Evolutionary conservation across 30 jellyfish, hydroid and myxozoan genomes (phyloP), one percentile per base, ranked within the genome.

Genomic region (Aurelia aurita complex sp. Pacific): DNA sequence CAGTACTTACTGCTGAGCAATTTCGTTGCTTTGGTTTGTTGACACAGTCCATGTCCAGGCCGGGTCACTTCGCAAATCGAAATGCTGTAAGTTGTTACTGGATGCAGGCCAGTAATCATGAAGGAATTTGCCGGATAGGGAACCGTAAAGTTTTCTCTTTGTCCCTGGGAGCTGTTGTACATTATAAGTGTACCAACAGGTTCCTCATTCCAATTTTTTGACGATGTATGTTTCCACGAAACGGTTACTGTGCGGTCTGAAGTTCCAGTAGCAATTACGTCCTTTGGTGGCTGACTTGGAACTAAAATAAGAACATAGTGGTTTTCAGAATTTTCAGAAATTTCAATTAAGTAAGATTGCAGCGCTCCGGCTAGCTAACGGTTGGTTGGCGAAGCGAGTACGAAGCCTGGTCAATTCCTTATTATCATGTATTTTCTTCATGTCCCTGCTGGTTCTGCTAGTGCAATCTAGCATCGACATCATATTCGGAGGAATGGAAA

Each of bases 1-100:
- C 29, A 23, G 29, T 23, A 23, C 29, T 23, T 23, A 23, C 29
- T 43, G n/a, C 88, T 73, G 10, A 68, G 71, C 23, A 73, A 33
- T 18, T 88, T 84, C 43, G 87, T 74, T 10, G 81, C 90, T 29
- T 64, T 78, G 33, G 79, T 73, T 38, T 76, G 59, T 14, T 67
- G 69, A 63, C 96, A 77, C 36, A 91, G 96, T 12, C 96, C 96
- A 1, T 33, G 51, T 8, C 96, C 96, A 16, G n/a, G 64, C 5
- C 53, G 34, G 16, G 85, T 87, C 63, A 40, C 81, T 9, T 66
- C 85, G 70, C 91, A 77, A 13, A 77, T 23, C 29, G 29, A 23
- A 23, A 23, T 23, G 29, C 29, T 23, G 29, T 23, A 23, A 23
- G 29, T 23, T 34, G 90, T 87, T 13, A 70, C 10, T 53, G 96